A percentile compares a stretch with the other conserved stretches of the same genome.
Conservation (phyloP, 1,140 invertebrate species). For the Drosophila lini region DNA sequence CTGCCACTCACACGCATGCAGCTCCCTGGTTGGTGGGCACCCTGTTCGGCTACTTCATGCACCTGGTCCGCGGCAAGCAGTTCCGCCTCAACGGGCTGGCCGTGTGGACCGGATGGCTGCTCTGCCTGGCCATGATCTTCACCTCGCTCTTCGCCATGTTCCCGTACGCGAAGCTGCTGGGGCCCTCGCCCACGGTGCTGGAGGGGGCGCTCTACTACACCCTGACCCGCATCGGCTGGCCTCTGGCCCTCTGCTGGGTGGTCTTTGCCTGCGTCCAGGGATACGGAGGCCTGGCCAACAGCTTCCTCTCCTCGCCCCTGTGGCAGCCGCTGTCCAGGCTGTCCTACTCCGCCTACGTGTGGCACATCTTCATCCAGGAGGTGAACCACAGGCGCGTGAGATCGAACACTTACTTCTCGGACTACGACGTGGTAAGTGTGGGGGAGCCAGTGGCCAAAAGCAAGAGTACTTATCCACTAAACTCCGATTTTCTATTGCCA, state of each 20-base stretch:
- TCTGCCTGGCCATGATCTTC: constrained; percentile 59
- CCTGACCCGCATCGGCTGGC: constrained; percentile 87
- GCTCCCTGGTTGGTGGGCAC: constrained; percentile 68
- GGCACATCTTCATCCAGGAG: constrained; percentile 83
- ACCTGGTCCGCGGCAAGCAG: constrained; percentile 37
- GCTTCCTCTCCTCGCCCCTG: constrained; percentile 84
- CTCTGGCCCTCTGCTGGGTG: constrained; percentile 87
- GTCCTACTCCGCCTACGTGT: constrained; percentile 85
- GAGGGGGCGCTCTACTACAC: constrained; percentile 87
- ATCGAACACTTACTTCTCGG: constrained; percentile 42
- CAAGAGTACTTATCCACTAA: not conserved
- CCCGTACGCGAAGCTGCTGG: constrained; percentile 55
- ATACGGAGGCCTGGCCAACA: constrained; percentile 86
- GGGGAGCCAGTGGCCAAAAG: too few relatives aligned
- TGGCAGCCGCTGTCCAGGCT: constrained; percentile 85
- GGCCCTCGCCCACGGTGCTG: constrained; percentile 52
- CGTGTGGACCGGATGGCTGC: constrained; percentile 61
- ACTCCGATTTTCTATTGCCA: not conserved
- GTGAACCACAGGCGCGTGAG: constrained; percentile 43
- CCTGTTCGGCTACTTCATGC: constrained; percentile 66
- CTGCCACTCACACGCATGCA: constrained; percentile 56
- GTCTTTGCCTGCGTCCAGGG: constrained; percentile 88
- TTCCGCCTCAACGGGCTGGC: constrained; percentile 11
- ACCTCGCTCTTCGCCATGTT: constrained; percentile 64
- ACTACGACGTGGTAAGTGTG: constrained; percentile 66